Evolutionary conservation across 2,113 vertebrate genomes (phyloP).

Genomic region (Ochotona curzoniae): DNA sequence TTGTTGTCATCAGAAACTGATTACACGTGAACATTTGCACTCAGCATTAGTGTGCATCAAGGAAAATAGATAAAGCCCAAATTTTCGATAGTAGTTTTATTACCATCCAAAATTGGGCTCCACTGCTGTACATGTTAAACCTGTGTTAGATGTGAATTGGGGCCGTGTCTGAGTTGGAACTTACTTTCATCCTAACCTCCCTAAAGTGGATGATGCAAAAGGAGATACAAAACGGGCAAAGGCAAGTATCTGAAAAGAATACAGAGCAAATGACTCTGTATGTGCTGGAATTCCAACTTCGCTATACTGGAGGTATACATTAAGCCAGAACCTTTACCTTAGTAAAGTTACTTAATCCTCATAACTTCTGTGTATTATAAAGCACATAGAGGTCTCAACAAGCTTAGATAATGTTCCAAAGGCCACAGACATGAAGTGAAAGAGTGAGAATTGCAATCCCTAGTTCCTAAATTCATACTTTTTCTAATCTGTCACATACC

Average conservation of each 20-base stretch:
- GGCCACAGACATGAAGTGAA: neutral
- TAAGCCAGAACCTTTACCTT: neutral
- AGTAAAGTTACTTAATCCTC: neutral
- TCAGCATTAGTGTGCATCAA: neutral
- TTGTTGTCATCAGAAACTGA: slow-evolving; percentile 20
- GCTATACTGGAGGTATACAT: neutral
- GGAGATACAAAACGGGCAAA: neutral
- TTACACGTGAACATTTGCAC: neutral
- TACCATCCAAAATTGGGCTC: neutral
- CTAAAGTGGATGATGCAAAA: neutral
- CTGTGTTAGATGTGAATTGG: neutral
- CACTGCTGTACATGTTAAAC: neutral
- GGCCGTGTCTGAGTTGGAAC: neutral
- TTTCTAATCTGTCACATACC: neutral
- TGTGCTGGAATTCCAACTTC: neutral
- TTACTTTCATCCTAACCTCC: neutral
- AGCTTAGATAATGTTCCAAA: neutral
- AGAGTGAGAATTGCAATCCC: neutral
- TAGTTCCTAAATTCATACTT: neutral
- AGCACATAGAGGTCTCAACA: neutral
- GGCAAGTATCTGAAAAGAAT: neutral
- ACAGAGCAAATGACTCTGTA: neutral
- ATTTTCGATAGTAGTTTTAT: neutral
- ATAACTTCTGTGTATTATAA: neutral
- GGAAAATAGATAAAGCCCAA: neutral